A percentile compares a stretch with the other conserved stretches of the same genome.
Evolutionary conservation across 2,113 vertebrate genomes (phyloP).

Genomic region (Benitochromis conjunctus): DNA sequence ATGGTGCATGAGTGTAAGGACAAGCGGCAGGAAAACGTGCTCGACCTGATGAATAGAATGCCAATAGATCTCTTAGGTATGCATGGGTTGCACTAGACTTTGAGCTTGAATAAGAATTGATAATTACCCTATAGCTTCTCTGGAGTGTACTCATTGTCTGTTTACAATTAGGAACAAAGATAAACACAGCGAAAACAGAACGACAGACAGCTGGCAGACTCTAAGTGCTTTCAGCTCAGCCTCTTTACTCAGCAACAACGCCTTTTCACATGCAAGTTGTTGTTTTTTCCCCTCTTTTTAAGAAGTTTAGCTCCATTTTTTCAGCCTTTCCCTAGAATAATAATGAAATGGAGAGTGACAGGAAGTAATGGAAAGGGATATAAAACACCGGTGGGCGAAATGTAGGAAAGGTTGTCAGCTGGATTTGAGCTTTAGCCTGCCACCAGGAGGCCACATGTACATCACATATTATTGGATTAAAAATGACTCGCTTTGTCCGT

Average conservation of each 20-base stretch:
- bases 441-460: slow-evolving; percentile 19
- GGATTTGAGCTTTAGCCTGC: slow-evolving; percentile 11
- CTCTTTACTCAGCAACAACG: background rate
- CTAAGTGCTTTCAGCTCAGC: background rate
- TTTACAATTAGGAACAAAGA: slow-evolving; percentile 45
- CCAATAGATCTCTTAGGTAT: slow-evolving; percentile 31
- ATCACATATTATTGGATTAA: slow-evolving; percentile 36
- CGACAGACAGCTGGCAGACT: slow-evolving; percentile 1
- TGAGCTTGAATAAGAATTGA: slow-evolving; percentile 44
- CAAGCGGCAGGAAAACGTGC: background rate
- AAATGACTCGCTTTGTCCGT: slow-evolving; percentile 39
- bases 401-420: slow-evolving; percentile 25
- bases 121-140: slow-evolving; percentile 48
- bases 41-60: slow-evolving; percentile 41
- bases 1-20: background rate
- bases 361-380: slow-evolving; percentile 1
- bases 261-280: background rate
- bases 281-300: background rate
- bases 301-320: slow-evolving; percentile 4
- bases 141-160: slow-evolving; percentile 29
- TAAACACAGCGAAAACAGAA: slow-evolving; percentile 13
- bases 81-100: background rate
- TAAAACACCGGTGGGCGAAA: background rate
- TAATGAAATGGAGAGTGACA: slow-evolving; percentile 30
- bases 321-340: background rate